Evolutionary conservation across 2,888 invertebrate genomes (phyloP).

Genomic region (Tetranychus truncatus): DNA sequence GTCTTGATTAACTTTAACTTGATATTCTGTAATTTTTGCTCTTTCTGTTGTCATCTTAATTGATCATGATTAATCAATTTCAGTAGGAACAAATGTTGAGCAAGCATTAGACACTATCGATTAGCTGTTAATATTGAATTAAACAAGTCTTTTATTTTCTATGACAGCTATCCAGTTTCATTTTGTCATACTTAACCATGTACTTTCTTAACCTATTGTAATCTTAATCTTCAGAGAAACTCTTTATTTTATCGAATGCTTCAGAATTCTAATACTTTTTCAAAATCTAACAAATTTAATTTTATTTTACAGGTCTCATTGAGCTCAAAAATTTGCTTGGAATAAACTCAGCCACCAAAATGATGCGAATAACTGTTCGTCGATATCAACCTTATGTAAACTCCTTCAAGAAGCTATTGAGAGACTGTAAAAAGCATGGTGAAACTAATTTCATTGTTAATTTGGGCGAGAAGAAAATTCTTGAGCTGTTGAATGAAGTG

Average conservation of each 20-base stretch:
- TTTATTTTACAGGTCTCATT: conserved; percentile 11
- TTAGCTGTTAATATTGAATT: no score
- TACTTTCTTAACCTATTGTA: no score
- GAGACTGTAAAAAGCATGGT: conserved; percentile 17
- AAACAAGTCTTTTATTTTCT: no score
- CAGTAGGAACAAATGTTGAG: no score
- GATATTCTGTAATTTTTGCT: no score
- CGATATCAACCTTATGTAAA: neutral
- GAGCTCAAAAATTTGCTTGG: conserved; percentile 18
- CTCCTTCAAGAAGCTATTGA: conserved; percentile 20
- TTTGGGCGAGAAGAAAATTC: conserved; percentile 12
- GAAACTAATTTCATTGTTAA: conserved; percentile 21
- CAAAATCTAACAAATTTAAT: neutral
- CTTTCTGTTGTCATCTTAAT: no score
- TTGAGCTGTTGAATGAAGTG: conserved; percentile 16
- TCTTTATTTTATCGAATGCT: neutral
- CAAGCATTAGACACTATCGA: no score
- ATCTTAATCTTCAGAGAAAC: neutral
- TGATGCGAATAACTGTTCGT: neutral
- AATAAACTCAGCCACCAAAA: conserved; percentile 6
- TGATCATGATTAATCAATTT: no score
- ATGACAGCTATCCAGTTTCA: no score
- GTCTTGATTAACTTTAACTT: no score
- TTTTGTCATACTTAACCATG: no score
- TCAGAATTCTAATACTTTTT: neutral